Base-by-base conservation (phyloP, 2,797 vertebrate genomes). In the Perodicticus potto region DNA sequence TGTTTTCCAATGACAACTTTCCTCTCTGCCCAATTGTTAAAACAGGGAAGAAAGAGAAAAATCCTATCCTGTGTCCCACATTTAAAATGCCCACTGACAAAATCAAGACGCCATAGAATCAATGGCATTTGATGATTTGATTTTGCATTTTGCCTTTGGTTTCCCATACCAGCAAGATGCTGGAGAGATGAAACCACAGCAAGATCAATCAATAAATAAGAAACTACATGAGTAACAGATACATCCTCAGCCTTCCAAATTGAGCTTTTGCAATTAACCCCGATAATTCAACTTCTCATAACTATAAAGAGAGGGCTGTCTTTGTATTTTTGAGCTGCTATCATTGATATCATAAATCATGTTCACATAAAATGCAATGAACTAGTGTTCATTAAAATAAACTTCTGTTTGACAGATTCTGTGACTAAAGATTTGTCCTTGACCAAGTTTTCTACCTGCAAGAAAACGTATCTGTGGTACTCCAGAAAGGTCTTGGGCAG, bases 291-390 rank as follows among this genome's bases (percentile, higher is more conserved):
- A 32, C 19, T 78, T 74, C 29, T 83, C 34, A 70, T 80, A 90
- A 43, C 76, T 65, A 34, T 55, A 69, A 87, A 92, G 27, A 73
- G 32, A 63, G n/a, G 40, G 32, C 20, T 55, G 22, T 57, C 59
- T 84, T 37, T 77, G 70, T 89, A 89, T 89, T 96, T 94, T 89
- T n/a, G 37, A 81, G 57, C 45, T 87, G 65, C n/a, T 85, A n/a
- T 67, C 63, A 13, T 92, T 63, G 87, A 57, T 40, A 67, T 57
- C 29, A 37, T 55, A 91, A 63, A 85, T 94, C 34, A 63, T 14
- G 78, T 91, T 87, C 76, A 89, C 3, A 20, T 0, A 78, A 76
- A 87, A 94, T 88, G 57, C 57, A 93, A 4, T n/a, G 67, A 91
- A 88, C 45, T 32, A 11, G 14, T 22, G 8, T 78, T 89, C 40